Conservation (phyloP, 2,888 invertebrate genomes). For the Ellobium chinense region DNA sequence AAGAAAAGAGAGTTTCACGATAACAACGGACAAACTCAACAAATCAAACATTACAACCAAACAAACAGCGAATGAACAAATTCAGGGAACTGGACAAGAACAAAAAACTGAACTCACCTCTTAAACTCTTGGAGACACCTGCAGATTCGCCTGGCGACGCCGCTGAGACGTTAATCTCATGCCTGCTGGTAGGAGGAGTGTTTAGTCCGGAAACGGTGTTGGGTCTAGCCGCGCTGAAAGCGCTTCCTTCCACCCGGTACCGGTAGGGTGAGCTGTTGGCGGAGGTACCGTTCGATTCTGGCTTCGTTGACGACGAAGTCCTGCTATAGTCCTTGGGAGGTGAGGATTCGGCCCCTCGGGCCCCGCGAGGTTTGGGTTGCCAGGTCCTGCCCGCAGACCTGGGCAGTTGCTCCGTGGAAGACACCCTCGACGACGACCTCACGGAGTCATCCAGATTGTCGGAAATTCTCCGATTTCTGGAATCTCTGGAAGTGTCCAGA, state of each 20-base stretch:
- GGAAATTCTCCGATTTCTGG: neutral
- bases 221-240: constrained; percentile 36
- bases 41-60: neutral
- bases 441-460: neutral
- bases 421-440: neutral
- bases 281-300: neutral
- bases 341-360: neutral
- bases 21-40: neutral
- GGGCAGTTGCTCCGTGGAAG: too few species aligned
- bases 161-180: neutral
- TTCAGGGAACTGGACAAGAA: neutral
- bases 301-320: neutral
- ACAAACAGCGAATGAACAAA: neutral
- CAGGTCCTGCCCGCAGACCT: constrained; percentile 24
- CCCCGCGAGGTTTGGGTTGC: constrained; percentile 10
- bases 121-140: constrained; percentile 36
- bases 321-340: neutral
- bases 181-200: constrained; percentile 34
- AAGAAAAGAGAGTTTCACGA: too few species aligned
- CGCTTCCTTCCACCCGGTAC: constrained; percentile 40
- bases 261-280: neutral
- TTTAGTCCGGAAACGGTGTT: constrained; percentile 33
- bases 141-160: neutral
- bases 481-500: constrained; percentile 11
- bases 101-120: constrained; percentile 24